Conservation (phyloP, 1,140 invertebrate genomes). For the Drosophila arawakana region DNA sequence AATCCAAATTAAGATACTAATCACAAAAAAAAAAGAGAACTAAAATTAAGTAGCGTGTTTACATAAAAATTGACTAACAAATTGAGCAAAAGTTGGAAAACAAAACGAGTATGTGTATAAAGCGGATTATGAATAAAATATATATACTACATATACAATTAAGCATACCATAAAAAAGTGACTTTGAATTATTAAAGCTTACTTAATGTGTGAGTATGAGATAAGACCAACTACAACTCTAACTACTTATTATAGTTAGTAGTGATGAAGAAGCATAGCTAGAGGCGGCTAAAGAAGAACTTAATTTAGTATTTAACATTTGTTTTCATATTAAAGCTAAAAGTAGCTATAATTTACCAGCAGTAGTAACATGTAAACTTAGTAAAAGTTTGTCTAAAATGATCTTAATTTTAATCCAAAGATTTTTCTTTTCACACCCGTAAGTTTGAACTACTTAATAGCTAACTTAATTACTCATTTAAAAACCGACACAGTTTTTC, state of each 20-base stretch:
- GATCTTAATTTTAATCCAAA: too few relatives aligned
- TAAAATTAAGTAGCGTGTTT: slow-evolving; percentile 67
- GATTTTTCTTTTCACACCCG: too few relatives aligned
- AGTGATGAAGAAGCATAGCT: not conserved
- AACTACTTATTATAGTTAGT: not conserved
- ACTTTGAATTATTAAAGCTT: slow-evolving; percentile 11
- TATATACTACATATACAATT: slow-evolving; percentile 35
- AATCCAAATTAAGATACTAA: slow-evolving; percentile 59
- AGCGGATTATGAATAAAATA: slow-evolving; percentile 46
- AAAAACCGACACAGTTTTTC: too few relatives aligned
- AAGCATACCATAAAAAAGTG: slow-evolving; percentile 27
- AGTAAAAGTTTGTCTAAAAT: too few relatives aligned
- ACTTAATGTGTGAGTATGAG: slow-evolving; percentile 1
- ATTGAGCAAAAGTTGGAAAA: slow-evolving; percentile 30
- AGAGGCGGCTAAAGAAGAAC: too few relatives aligned
- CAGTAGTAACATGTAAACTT: too few relatives aligned
- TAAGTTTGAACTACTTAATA: too few relatives aligned
- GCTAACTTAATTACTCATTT: too few relatives aligned
- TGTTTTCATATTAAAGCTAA: too few relatives aligned
- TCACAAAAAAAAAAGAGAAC: slow-evolving; percentile 24
- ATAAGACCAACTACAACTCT: not conserved
- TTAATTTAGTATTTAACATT: too few relatives aligned
- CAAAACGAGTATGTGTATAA: slow-evolving; percentile 53
- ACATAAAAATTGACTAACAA: slow-evolving; percentile 55
- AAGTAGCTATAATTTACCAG: too few relatives aligned